Percentiles rank a stretch among this genome's conserved stretches.
Conservation (phyloP, 1,140 invertebrate genomes). For the Galendromus occidentalis region DNA sequence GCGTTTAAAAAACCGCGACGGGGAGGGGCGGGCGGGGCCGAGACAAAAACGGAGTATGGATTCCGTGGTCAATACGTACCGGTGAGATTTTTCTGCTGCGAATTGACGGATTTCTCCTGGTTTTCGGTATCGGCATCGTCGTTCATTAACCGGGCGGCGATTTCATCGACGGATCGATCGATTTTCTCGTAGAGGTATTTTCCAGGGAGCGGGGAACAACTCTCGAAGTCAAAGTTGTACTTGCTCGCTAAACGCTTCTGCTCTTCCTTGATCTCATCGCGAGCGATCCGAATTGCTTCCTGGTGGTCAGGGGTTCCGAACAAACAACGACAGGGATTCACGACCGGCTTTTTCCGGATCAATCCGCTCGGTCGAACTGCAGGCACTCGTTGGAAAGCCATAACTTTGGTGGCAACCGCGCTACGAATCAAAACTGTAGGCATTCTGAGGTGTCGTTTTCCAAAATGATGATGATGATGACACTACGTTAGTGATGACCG, state of each 20-base stretch:
- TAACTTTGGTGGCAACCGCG: not conserved
- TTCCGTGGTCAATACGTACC: not conserved
- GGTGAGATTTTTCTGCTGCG: not conserved
- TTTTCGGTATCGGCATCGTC: not conserved
- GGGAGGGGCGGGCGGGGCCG: not conserved
- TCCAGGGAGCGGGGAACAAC: not conserved
- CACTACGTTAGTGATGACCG: no score
- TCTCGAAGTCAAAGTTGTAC: conserved; percentile 12
- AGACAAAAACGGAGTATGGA: not conserved
- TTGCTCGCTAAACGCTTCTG: conserved; percentile 1
- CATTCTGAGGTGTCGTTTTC: no score
- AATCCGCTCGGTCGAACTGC: not conserved
- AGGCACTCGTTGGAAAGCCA: not conserved
- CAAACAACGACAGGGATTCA: not conserved
- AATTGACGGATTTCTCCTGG: not conserved
- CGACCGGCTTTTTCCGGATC: not conserved
- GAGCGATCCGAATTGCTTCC: not conserved
- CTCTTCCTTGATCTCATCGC: conserved; percentile 1
- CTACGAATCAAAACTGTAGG: not conserved
- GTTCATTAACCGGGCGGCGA: not conserved
- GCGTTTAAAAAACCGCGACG: not conserved
- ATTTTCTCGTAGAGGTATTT: not conserved
- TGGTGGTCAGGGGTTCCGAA: not conserved
- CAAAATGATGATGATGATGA: no score
- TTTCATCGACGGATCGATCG: not conserved